These are phyloP conservation scores for Thelaira solivaga DNA, from an alignment of 2,888 invertebrate genomes.

Conservation along the genomic window DNA sequence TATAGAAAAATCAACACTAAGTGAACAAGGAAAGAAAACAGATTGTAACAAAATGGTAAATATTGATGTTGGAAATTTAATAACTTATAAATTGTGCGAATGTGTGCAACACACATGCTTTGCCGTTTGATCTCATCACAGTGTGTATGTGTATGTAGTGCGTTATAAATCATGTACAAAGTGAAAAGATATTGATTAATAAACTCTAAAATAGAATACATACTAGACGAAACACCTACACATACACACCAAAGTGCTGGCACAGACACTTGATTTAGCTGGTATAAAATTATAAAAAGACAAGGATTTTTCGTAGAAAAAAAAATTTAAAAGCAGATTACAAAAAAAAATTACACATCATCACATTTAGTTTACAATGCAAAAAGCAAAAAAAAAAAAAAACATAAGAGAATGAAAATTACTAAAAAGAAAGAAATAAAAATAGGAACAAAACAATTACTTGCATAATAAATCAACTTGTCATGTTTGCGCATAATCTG, in stretches of 20 bases:
- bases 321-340: not conserved
- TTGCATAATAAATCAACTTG: conserved; percentile 74
- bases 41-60: conserved; percentile 46
- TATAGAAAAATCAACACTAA: not conserved
- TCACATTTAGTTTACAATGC: conserved; percentile 40
- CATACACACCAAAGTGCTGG: not conserved
- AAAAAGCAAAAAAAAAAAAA: conserved; percentile 3
- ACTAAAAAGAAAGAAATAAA: conserved; percentile 19
- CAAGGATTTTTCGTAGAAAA: conserved; percentile 3
- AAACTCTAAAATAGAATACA: conserved; percentile 1
- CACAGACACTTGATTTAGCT: conserved; percentile 31
- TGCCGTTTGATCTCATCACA: no score
- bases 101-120: no score
- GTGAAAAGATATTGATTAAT: conserved; percentile 56
- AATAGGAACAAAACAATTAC: conserved; percentile 74
- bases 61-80: conserved; percentile 60
- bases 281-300: conserved; percentile 27
- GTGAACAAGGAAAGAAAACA: conserved; percentile 1
- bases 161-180: conserved; percentile 39
- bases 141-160: not conserved
- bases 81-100: conserved; percentile 36
- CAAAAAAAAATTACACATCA: conserved; percentile 43
- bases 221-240: not conserved
- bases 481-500: conserved; percentile 67
- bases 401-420: conserved; percentile 15